Base-by-base conservation (phyloP, 2,797 vertebrate genomes). In the Morus bassanus region DNA sequence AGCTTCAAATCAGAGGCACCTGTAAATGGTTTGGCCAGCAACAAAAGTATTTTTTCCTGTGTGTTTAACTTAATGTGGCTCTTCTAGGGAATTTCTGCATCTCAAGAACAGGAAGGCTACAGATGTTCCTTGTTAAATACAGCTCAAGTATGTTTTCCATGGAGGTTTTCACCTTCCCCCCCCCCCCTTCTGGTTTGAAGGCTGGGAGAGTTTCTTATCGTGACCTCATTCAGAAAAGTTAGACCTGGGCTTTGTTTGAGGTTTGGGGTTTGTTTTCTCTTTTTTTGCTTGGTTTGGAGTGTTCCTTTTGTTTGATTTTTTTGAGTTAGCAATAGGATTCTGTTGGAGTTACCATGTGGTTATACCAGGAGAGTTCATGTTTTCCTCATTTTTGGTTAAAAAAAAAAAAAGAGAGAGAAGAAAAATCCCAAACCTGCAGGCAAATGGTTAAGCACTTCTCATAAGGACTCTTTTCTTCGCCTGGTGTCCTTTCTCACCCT, bases 1-100 rank as follows among this genome's bases (percentile, higher is more conserved):
- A 54, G 46, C 45, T 90, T 91, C 91, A 89, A 93, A 89, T 82
- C 39, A 83, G 69, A 87, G 85, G 76, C 89, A 97, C 95, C 96
- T 97, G 95, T 89, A 68, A 74, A 25, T 93, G 79, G 80, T 92
- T 96, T 94, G 63, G 68, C 94, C 39, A 95, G 69, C 46, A 89
- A 88, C 61, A 57, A 17, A 76, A 81, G 72, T 70, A 74, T 91
- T 86, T 90, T 87, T 95, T 88, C 63, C 89, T 93, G 69, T 85
- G 25, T 93, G 51, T 75, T 93, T 90, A 87, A 67, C 65, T 92
- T 92, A 85, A 31, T 81, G 70, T 51, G 69, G 22, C 73, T 85
- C 86, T 94, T 81, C 63, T 92, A 70, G 1, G 7, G 56, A 41
- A 72, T 92, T 91, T 85, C 60, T 94, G 81, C 74, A 43, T 76